Evolutionary conservation across 2,113 vertebrate species (phyloP).

Genomic region (Rhabdomys dilectus): DNA sequence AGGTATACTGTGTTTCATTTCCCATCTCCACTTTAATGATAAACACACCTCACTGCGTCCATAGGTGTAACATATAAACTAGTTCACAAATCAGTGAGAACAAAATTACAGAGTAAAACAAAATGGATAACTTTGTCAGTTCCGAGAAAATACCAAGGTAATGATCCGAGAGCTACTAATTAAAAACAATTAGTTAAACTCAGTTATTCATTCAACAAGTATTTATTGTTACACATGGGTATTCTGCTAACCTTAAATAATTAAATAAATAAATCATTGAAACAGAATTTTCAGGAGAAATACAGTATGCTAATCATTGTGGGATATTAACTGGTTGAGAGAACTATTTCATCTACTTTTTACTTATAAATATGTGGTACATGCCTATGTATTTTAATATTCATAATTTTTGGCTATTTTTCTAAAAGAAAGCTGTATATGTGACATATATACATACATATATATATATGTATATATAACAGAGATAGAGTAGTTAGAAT

Average conservation of each 20-base stretch:
- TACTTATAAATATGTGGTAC: conserved; percentile 38
- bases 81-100: background rate
- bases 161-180: conserved; percentile 72
- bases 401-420: conserved; percentile 26
- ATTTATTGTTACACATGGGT: conserved; percentile 74
- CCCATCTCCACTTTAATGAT: conserved; percentile 6
- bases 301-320: conserved; percentile 33
- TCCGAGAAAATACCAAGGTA: conserved; percentile 70
- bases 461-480: background rate
- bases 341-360: conserved; percentile 5
- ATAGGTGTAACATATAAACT: background rate
- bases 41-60: background rate
- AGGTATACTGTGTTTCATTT: background rate
- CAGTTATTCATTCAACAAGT: conserved; percentile 74
- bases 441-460: no score
- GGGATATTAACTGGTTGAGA: conserved; percentile 59
- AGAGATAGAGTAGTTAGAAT: background rate
- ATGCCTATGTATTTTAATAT: conserved; percentile 8
- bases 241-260: conserved; percentile 74
- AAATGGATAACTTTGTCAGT: conserved; percentile 68
- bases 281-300: conserved; percentile 54
- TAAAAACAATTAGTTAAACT: conserved; percentile 80
- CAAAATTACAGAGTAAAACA: conserved; percentile 66
- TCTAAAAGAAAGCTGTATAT: conserved; percentile 8
- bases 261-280: conserved; percentile 80